Conservation (phyloP, 2,797 vertebrate genomes). For the Phaenicophaeus curvirostris region DNA sequence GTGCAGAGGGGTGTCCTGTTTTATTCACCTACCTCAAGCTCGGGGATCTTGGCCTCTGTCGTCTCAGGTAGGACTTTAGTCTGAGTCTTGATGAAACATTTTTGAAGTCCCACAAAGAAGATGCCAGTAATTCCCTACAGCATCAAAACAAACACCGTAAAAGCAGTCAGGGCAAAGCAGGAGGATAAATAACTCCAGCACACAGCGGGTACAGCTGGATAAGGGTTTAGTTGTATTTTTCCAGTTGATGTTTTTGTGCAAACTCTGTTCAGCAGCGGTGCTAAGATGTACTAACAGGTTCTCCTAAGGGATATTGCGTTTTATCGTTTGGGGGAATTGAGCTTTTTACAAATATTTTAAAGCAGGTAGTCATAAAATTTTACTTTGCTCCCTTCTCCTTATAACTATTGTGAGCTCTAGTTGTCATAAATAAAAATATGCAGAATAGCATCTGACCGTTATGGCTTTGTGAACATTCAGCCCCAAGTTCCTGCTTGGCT, state of each 20-base stretch:
- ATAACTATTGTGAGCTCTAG: not conserved
- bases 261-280: not conserved
- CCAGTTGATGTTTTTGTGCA: not conserved
- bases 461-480: slow-evolving; percentile 45
- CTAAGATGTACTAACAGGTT: slow-evolving; percentile 22
- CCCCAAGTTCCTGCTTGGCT: slow-evolving; percentile 34
- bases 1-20: not conserved
- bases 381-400: slow-evolving; percentile 9
- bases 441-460: slow-evolving; percentile 61
- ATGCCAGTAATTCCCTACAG: slow-evolving; percentile 93
- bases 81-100: slow-evolving; percentile 96
- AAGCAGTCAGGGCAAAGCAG: not conserved
- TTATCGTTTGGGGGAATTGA: slow-evolving; percentile 35
- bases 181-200: not conserved
- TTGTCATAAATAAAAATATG: slow-evolving; percentile 61
- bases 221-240: not conserved
- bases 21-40: slow-evolving; percentile 75
- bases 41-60: slow-evolving; percentile 80
- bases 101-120: slow-evolving; percentile 93
- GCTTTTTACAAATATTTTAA: slow-evolving; percentile 51
- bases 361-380: slow-evolving; percentile 22
- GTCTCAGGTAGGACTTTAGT: slow-evolving; percentile 88
- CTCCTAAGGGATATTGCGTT: slow-evolving; percentile 30
- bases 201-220: not conserved
- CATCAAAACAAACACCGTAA: slow-evolving; percentile 50